Conservation (phyloP, 2,113 vertebrate species). For the Jacana jacana region DNA sequence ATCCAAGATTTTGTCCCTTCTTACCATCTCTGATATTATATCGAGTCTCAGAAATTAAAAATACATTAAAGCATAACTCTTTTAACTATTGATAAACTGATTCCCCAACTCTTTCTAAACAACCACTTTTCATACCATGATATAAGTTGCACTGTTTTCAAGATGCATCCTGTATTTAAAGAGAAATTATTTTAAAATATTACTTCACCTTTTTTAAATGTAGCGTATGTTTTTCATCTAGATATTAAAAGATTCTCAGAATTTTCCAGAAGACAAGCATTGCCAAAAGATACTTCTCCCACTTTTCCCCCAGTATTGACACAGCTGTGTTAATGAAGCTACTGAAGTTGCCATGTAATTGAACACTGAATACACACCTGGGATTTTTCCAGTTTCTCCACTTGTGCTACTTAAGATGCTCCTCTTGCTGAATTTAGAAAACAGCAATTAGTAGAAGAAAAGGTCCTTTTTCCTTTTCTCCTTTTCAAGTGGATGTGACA, state of each 20-base stretch:
- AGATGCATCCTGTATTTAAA: not conserved
- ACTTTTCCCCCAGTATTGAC: not conserved
- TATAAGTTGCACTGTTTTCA: not conserved
- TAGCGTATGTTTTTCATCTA: not conserved
- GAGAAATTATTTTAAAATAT: not conserved
- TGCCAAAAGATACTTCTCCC: constrained; percentile 30
- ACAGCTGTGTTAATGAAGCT: constrained; percentile 56
- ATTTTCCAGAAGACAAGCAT: not conserved
- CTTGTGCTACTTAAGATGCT: not conserved
- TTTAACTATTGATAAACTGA: not conserved
- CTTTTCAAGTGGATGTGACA: not conserved
- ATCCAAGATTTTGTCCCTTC: not conserved
- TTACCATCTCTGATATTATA: not conserved
- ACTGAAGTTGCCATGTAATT: not conserved
- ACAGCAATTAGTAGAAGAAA: not conserved
- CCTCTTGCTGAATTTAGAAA: not conserved
- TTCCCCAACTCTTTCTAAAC: not conserved
- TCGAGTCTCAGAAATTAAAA: not conserved
- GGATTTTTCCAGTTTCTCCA: not conserved
- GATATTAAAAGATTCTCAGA: not conserved
- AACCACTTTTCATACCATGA: not conserved
- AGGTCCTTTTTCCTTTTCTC: not conserved
- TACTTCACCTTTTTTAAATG: not conserved
- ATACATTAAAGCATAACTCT: not conserved
- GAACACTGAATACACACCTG: not conserved